Evolutionary conservation across 1,140 invertebrate species (phyloP), one percentile per base, ranked within the genome.

Genomic region (Araneus ventricosus): DNA sequence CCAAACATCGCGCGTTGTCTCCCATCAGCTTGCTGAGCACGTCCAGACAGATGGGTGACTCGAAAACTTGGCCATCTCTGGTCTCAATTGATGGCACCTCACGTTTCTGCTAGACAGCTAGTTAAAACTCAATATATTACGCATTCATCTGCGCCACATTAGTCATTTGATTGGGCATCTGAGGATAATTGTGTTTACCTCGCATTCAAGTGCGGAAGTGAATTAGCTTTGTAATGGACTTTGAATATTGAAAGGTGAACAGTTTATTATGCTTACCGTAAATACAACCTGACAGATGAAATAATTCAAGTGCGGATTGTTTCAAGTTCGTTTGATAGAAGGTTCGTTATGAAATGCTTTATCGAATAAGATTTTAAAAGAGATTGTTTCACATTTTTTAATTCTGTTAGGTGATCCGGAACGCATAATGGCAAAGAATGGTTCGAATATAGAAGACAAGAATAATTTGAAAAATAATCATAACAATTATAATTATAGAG

Each of bases 171-270:
- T 27, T 30, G 34, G 67, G 30, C 67, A 75, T 75, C 67, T 17
- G 67, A 37, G 67, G 30, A 75, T 27, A 75, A 75, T 75, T 30
- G 30, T 75, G 67, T 75, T 75, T 75, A 75, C 67, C 67, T 75
- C 30, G 7, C 27, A 34, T 75, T 75, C 27, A 75, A 30, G 27
- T 75, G 67, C 67, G 67, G 67, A 75, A 75, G 67, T 75, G 67
- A 75, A 37, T 20, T 34, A 75, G 67, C 67, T 75, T 34, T 34
- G 30, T 75, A 34, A 75, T 75, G 27, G 67, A 75, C 67, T 75
- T 75, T 22, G 67, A 30, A 30, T 75, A 75, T 75, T 75, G 27
- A 75, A 75, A 75, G 67, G 67, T 75, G 67, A 75, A 30, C 27
- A 30, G 27, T 75, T 75, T 27, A 75, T 75, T 75, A 75, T 30